Conservation (phyloP, 2,797 vertebrate genomes). For the Acropternis orthonyx region DNA sequence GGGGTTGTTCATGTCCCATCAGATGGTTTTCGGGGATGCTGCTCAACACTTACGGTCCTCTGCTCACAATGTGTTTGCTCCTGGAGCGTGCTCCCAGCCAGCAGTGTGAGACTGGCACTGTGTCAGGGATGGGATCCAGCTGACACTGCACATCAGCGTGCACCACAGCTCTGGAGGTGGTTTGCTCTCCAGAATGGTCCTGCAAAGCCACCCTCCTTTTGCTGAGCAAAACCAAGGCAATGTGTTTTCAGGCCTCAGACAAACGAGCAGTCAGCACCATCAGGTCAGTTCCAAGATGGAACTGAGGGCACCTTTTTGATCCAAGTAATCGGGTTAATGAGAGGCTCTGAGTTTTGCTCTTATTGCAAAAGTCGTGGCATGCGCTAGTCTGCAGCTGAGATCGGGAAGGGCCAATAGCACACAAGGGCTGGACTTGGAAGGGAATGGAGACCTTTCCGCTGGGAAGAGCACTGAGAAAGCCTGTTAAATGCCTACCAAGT, state of each 20-base stretch:
- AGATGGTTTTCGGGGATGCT: not conserved
- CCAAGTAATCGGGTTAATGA: not conserved
- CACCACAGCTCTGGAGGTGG: rapidly evolving
- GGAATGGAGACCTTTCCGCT: not conserved
- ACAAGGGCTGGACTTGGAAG: rapidly evolving
- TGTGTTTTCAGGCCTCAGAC: not conserved
- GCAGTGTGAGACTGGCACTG: not conserved
- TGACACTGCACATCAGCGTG: rapidly evolving
- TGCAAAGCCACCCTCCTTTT: not conserved
- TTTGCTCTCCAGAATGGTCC: not conserved
- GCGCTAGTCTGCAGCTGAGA: rapidly evolving
- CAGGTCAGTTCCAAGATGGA: not conserved
- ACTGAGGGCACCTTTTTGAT: not conserved
- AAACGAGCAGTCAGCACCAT: not conserved
- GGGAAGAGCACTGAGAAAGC: not conserved
- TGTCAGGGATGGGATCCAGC: not conserved
- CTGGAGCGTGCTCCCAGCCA: not conserved
- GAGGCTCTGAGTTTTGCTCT: not conserved
- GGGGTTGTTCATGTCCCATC: not conserved
- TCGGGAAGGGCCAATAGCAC: rapidly evolving
- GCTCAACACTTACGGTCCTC: rapidly evolving
- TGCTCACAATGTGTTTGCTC: rapidly evolving
- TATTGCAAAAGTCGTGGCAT: not conserved
- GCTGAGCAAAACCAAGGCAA: not conserved
- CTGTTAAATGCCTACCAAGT: not conserved